phyloP scores from a whole-genome alignment of 2,888 invertebrate genomes.

The Mechanitis mazaeus region DNA sequence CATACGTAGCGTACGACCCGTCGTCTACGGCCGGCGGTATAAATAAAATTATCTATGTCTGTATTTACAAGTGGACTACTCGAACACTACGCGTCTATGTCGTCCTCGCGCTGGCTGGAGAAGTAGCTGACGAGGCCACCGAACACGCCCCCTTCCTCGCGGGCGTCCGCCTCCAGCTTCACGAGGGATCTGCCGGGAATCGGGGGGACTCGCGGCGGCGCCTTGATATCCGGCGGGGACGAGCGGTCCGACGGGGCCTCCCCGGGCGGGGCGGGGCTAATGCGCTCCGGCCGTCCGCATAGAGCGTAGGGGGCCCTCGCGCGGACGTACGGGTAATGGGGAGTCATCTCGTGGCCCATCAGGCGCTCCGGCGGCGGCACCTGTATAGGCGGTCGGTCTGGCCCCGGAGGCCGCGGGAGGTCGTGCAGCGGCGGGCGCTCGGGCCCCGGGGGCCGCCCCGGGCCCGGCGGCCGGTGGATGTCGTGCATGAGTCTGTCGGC shows the following conservation, averaged over 20 bases:
- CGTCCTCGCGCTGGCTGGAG: conserved; percentile 92
- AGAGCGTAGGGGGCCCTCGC: conserved; percentile 18
- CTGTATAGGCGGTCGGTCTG: conserved; percentile 23
- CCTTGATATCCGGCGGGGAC: conserved; percentile 31
- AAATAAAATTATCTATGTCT: conserved; percentile 54
- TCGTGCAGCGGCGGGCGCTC: conserved; percentile 20
- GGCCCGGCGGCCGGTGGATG: conserved; percentile 16
- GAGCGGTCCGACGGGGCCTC: conserved; percentile 15
- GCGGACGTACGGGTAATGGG: conserved; percentile 31
- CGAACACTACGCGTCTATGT: conserved; percentile 80
- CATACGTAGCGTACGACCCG: conserved; percentile 48
- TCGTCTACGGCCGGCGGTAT: conserved; percentile 37
- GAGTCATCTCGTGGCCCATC: conserved; percentile 28
- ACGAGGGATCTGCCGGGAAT: conserved; percentile 10
- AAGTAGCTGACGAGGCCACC: conserved; percentile 95
- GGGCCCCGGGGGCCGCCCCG: conserved; percentile 6
- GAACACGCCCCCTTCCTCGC: conserved; percentile 84
- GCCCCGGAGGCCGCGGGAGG: conserved; percentile 18
- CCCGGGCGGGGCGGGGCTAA: conserved; percentile 17
- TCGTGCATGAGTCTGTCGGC: conserved; percentile 19
- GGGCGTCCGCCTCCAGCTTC: conserved; percentile 19
- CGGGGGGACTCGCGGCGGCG: conserved; percentile 20
- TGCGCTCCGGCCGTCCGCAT: conserved; percentile 12
- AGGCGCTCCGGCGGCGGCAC: conserved; percentile 21
- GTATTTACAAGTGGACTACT: conserved; percentile 42